phyloP scores from a whole-genome alignment of 2,113 vertebrate genomes.

The Glareola pratincola region DNA sequence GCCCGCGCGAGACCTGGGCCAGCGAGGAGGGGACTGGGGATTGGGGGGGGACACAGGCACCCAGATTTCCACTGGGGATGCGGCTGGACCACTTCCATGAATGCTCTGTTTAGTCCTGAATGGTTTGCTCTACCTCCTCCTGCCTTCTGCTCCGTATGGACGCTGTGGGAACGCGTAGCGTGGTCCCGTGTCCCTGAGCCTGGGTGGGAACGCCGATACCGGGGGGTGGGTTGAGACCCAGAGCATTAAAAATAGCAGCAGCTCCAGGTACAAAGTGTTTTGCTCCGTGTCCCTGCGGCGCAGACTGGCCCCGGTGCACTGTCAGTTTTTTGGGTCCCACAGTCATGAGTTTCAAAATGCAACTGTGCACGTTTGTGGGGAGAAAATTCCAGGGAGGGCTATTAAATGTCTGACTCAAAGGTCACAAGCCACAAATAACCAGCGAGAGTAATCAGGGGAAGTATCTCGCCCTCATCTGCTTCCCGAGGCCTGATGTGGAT shows the following conservation, averaged over 20 bases:
- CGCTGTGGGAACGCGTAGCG: background rate
- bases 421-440: background rate
- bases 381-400: constrained; percentile 15
- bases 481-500: background rate
- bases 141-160: accelerated
- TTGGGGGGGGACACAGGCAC: background rate
- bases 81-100: background rate
- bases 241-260: accelerated
- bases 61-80: background rate
- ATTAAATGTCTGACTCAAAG: constrained; percentile 18
- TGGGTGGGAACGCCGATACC: accelerated
- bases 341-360: background rate
- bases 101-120: background rate
- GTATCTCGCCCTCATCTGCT: background rate
- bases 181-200: background rate
- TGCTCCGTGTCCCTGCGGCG: background rate
- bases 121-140: background rate
- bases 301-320: accelerated
- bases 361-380: background rate
- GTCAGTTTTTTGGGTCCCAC: background rate
- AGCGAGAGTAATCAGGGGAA: background rate
- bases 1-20: too few relatives aligned
- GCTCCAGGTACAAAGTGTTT: background rate
- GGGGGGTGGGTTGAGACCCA: background rate
- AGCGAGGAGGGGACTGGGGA: background rate